These are phyloP conservation scores for Chelonus formosanus DNA, from an alignment of 2,888 invertebrate genomes.

Conservation along the genomic window DNA sequence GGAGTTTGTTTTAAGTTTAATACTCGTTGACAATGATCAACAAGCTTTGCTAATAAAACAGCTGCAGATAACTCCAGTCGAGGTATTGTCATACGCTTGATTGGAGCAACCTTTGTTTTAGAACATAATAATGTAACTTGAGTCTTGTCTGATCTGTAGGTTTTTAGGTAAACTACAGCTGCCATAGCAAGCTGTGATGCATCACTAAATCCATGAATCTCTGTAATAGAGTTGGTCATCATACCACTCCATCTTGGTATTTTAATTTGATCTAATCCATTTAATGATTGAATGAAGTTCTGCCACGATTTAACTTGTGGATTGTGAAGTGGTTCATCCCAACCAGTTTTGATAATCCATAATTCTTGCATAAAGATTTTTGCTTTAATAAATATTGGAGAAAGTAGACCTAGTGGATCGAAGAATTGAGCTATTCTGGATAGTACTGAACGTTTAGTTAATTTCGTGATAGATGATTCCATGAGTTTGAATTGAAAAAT, in stretches of 20 bases:
- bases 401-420: background rate
- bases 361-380: too few species aligned
- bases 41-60: conserved; percentile 14
- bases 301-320: background rate
- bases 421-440: too few species aligned
- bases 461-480: too few species aligned
- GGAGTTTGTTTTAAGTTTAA: background rate
- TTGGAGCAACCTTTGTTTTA: conserved; percentile 27
- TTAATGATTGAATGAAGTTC: background rate
- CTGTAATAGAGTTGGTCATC: background rate
- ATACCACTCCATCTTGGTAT: background rate
- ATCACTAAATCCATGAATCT: conserved; percentile 37
- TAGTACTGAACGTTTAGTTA: too few species aligned
- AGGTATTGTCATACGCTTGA: conserved; percentile 32
- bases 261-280: background rate
- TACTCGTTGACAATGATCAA: background rate
- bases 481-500: too few species aligned
- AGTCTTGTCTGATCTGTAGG: background rate
- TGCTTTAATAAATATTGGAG: background rate
- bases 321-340: background rate
- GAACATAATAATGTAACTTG: conserved; percentile 23
- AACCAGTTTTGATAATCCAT: too few species aligned
- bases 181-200: conserved; percentile 34
- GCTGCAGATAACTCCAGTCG: conserved; percentile 27
- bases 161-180: conserved; percentile 29